Percentiles rank a stretch among this genome's conserved stretches.
These are phyloP conservation scores for Lymantria dispar DNA, from an alignment of 2,888 invertebrate genomes.

Conservation along the genomic window DNA sequence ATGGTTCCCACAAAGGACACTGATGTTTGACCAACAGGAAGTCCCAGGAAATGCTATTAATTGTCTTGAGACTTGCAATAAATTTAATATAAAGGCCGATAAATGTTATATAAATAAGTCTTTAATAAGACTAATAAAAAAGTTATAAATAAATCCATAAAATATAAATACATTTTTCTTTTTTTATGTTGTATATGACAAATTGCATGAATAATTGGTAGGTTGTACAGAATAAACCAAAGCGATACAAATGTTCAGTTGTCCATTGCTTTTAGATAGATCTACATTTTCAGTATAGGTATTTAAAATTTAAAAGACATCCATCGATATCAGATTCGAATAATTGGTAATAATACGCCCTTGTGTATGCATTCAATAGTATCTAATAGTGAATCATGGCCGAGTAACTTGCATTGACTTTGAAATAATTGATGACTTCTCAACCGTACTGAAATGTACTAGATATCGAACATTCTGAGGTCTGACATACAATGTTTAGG, in stretches of 20 bases:
- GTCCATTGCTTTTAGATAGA: not conserved
- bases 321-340: constrained; percentile 3
- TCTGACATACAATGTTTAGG: constrained; percentile 19
- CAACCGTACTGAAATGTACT: constrained; percentile 33
- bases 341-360: constrained; percentile 35
- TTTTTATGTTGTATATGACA: not conserved
- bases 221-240: not conserved
- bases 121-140: too few species aligned
- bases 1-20: too few species aligned
- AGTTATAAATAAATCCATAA: too few species aligned
- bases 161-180: too few species aligned
- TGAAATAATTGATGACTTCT: constrained; percentile 57
- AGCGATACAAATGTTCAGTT: not conserved
- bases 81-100: too few species aligned
- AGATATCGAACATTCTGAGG: constrained; percentile 22
- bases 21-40: too few species aligned
- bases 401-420: constrained; percentile 37
- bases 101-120: too few species aligned
- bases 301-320: not conserved
- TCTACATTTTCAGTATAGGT: not conserved
- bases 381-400: constrained; percentile 26
- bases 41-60: too few species aligned
- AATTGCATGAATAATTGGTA: not conserved
- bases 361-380: constrained; percentile 36
- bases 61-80: too few species aligned